Evolutionary conservation across 2,888 invertebrate species (phyloP).

Genomic region (Netelia fuscicornis): DNA sequence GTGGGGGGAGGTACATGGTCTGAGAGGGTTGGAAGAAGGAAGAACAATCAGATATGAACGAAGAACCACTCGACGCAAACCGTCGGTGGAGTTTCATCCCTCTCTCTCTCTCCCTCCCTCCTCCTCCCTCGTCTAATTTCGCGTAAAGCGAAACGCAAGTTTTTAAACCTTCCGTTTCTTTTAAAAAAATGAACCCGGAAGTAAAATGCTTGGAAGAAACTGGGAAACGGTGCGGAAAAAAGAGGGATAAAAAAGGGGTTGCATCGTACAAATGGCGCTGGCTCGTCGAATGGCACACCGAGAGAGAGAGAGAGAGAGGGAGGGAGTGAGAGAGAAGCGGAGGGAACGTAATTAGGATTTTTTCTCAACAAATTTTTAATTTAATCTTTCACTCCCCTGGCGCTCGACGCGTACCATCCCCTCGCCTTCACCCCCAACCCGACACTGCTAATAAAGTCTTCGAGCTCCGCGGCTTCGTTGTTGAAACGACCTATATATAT

Average conservation of each 20-base stretch:
- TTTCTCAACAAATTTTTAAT: constrained; percentile 80
- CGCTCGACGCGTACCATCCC: constrained; percentile 30
- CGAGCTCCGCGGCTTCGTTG: constrained; percentile 30
- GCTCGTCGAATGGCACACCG: constrained; percentile 4
- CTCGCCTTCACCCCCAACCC: constrained; percentile 44
- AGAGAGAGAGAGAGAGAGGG: constrained; percentile 39
- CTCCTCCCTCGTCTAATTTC: background rate
- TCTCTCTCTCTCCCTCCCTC: constrained; percentile 50
- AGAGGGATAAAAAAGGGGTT: background rate
- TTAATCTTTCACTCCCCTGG: constrained; percentile 61
- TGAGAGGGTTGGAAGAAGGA: constrained; percentile 24
- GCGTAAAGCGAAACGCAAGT: background rate
- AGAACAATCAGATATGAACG: constrained; percentile 78
- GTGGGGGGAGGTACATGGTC: constrained; percentile 1
- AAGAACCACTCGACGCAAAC: constrained; percentile 70
- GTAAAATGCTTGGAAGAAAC: constrained; percentile 60
- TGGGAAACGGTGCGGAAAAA: background rate
- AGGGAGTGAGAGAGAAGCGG: constrained; percentile 22
- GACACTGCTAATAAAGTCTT: constrained; percentile 64
- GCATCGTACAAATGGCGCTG: constrained; percentile 34
- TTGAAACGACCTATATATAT: constrained; percentile 13
- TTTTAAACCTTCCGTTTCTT: background rate
- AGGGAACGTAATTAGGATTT: constrained; percentile 77
- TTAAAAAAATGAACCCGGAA: background rate
- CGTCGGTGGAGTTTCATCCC: constrained; percentile 57